Percentiles rank a stretch among this genome's conserved stretches.
These are phyloP conservation scores for Rhipidura dahli DNA, from an alignment of 2,113 vertebrate species.

Conservation along the genomic window DNA sequence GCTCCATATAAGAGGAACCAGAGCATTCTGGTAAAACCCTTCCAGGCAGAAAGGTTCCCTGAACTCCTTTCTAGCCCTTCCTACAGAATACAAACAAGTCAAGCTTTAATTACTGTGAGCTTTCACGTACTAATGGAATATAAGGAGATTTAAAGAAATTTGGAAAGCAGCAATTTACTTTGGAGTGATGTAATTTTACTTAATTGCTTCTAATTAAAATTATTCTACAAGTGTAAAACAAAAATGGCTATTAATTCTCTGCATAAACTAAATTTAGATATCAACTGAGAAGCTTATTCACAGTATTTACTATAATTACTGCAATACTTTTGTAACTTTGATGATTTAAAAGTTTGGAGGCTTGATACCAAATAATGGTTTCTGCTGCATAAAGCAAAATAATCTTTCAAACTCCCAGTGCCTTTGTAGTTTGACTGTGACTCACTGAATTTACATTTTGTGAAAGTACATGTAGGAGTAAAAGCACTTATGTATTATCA, in stretches of 20 bases:
- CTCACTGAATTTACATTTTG: slow-evolving; percentile 66
- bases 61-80: not conserved
- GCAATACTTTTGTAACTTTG: slow-evolving; percentile 20
- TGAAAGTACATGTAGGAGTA: slow-evolving; percentile 66
- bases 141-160: not conserved
- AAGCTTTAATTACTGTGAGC: not conserved
- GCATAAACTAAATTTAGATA: slow-evolving; percentile 39
- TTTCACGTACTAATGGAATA: not conserved
- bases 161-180: slow-evolving; percentile 42
- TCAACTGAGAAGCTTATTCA: slow-evolving; percentile 29
- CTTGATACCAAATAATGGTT: slow-evolving; percentile 35
- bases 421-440: slow-evolving; percentile 48
- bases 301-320: slow-evolving; percentile 60
- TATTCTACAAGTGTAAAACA: slow-evolving; percentile 40
- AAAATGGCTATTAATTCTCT: slow-evolving; percentile 35
- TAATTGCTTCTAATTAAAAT: slow-evolving; percentile 52
- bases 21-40: not conserved
- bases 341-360: slow-evolving; percentile 42
- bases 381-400: slow-evolving; percentile 55
- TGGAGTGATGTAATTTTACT: slow-evolving; percentile 10
- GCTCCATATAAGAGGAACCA: not conserved
- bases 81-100: not conserved
- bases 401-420: slow-evolving; percentile 49
- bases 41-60: not conserved
- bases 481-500: slow-evolving; percentile 68